Conservation (phyloP, 1,140 invertebrate genomes). For the Andrena cerasifolii region DNA sequence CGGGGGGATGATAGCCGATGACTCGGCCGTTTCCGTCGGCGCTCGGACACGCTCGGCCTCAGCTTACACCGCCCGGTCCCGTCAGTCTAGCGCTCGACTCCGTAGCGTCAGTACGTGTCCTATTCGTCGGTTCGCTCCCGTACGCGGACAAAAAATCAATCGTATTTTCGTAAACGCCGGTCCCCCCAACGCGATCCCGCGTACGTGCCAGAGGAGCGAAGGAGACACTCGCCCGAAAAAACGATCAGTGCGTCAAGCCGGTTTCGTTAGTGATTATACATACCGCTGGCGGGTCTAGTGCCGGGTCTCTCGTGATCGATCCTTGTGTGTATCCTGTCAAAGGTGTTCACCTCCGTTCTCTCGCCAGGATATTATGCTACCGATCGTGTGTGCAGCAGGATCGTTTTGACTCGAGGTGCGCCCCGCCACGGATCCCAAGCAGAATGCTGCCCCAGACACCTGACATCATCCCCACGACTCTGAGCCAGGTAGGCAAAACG, state of each 20-base stretch:
- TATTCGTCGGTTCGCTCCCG: slow-evolving; percentile 26
- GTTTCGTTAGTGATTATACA: slow-evolving; percentile 14
- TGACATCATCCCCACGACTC: slow-evolving; percentile 76
- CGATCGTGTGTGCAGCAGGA: slow-evolving; percentile 45
- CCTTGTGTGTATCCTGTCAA: slow-evolving; percentile 49
- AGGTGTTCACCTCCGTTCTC: slow-evolving; percentile 51
- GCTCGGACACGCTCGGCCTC: slow-evolving; percentile 61
- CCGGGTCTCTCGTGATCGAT: slow-evolving; percentile 61
- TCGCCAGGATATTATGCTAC: slow-evolving; percentile 57
- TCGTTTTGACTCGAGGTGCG: slow-evolving; percentile 58
- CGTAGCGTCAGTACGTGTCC: slow-evolving; percentile 45
- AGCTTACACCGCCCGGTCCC: slow-evolving; percentile 70
- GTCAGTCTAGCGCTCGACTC: slow-evolving; percentile 72
- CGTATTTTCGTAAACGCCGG: slow-evolving; percentile 21
- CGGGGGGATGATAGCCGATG: slow-evolving; percentile 52
- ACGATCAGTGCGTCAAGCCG: slow-evolving; percentile 32
- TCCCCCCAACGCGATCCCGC: slow-evolving; percentile 11
- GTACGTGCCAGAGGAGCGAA: background rate
- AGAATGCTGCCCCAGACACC: slow-evolving; percentile 78
- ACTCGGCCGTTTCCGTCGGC: slow-evolving; percentile 59
- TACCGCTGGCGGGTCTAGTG: slow-evolving; percentile 25
- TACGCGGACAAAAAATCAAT: slow-evolving; percentile 55
- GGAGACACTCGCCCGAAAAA: background rate
- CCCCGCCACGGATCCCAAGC: slow-evolving; percentile 22
- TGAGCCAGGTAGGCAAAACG: slow-evolving; percentile 71